Conservation (phyloP, 2,113 vertebrate species). For the Tamias sibiricus region DNA sequence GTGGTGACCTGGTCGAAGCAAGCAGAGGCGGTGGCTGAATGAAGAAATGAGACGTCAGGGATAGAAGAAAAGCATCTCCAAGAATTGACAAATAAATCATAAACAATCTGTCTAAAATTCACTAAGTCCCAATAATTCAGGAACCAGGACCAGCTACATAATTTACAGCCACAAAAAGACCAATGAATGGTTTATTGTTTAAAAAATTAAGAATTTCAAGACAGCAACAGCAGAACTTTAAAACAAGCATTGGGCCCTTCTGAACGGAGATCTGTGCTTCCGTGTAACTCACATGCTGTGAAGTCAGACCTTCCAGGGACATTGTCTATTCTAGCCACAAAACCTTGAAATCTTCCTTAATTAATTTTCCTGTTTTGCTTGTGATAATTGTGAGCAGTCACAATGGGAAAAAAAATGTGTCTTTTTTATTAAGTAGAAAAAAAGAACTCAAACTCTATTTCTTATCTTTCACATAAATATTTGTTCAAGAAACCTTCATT, state of each 20-base stretch:
- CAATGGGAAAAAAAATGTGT: neutral
- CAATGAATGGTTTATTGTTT: too few relatives aligned
- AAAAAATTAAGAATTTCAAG: neutral
- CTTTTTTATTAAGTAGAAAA: neutral
- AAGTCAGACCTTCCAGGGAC: accelerated
- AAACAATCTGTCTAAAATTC: neutral
- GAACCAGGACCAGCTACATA: neutral
- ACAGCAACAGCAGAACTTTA: neutral
- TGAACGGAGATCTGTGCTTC: neutral
- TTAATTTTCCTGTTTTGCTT: neutral
- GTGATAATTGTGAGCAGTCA: neutral
- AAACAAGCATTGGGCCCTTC: neutral
- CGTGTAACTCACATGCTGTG: neutral
- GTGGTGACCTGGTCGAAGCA: neutral
- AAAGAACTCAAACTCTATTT: neutral
- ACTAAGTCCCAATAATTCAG: neutral
- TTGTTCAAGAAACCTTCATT: neutral
- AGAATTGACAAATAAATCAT: neutral
- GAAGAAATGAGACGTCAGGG: neutral
- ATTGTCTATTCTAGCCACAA: neutral
- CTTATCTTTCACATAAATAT: neutral
- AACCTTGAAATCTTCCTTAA: neutral
- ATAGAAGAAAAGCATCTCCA: neutral
- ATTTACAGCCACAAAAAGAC: neutral
- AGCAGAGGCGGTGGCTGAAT: neutral